Base-by-base conservation (phyloP, 2,888 invertebrate genomes). In the Cephonodes hylas region DNA sequence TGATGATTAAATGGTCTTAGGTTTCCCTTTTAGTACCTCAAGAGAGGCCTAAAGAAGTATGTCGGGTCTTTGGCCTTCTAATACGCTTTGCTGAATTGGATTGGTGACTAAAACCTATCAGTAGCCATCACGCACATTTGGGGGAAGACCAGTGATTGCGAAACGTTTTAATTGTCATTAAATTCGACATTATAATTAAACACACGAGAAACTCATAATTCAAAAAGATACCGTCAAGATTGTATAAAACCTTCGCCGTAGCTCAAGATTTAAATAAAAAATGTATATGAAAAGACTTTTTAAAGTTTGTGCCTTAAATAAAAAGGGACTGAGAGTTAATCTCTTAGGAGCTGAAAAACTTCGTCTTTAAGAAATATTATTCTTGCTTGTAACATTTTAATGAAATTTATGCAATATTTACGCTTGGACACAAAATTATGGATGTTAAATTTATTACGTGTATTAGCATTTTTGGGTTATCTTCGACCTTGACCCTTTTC, bases 241-340 rank as follows among this genome's bases (percentile, higher is more conserved):
- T 31, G 15, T 8, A 31, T 53, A 5, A 4, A 38, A 5, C 2
- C 8, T 53, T 18, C 27, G 3, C 3, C 31, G 23, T 6, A 31
- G 18, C 18, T 10, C 3, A 18, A 31, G 53, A 27, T 53, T 53
- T 53, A 53, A 53, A 53, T 53, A 8, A 20, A 53, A 72, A 67
- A 66, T 66, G 68, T 53, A 53, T 18, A 31, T 31, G 31, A 53
- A 53, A 53, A 18, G 53, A 31, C 53, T 53, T 53, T 44, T 53
- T 18, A 53, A 53, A 53, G 53, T 53, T 53, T 53, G 18, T 18
- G 31, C 18, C 48, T 53, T 53, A 53, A 53, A 53, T 53, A 53
- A 53, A 53, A 53, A 53, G 31, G 27, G 53, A 53, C 53, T 20
- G 18, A 18, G 10, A 53, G 53, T 53, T 53, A 53, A 53, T 53